phyloP scores from a whole-genome alignment of 2,888 invertebrate species.

The Phragmatobia fuliginosa region DNA sequence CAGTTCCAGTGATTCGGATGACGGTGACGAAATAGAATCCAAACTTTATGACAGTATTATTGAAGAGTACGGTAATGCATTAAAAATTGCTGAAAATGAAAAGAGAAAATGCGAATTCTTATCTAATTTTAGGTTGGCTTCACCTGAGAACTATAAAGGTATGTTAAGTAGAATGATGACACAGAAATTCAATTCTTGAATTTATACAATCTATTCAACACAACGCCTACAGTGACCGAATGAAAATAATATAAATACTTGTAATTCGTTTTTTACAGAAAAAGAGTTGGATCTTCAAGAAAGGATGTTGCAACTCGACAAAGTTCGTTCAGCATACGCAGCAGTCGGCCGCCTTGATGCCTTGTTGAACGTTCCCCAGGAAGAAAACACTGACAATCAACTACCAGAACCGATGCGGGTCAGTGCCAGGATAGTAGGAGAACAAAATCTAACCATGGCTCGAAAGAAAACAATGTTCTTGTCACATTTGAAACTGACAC shows the following conservation, averaged over 20 bases:
- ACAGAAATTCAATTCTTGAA: neutral
- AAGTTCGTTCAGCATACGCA: slow-evolving; percentile 83
- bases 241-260: neutral
- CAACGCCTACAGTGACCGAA: neutral
- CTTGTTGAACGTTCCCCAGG: slow-evolving; percentile 62
- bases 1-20: slow-evolving; percentile 80
- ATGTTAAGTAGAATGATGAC: slow-evolving; percentile 49
- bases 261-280: slow-evolving; percentile 56
- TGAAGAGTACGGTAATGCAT: slow-evolving; percentile 70
- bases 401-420: slow-evolving; percentile 2
- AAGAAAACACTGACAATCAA: slow-evolving; percentile 38
- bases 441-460: slow-evolving; percentile 48
- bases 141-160: slow-evolving; percentile 88
- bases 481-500: slow-evolving; percentile 84
- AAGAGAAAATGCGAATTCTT: slow-evolving; percentile 87
- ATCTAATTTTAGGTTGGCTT: slow-evolving; percentile 87
- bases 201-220: neutral
- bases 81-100: slow-evolving; percentile 69
- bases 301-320: slow-evolving; percentile 81
- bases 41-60: slow-evolving; percentile 83
- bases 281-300: slow-evolving; percentile 88
- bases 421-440: slow-evolving; percentile 16
- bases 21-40: slow-evolving; percentile 83
- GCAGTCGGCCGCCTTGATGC: slow-evolving; percentile 71
- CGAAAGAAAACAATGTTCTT: slow-evolving; percentile 88